Conservation (phyloP, 2,113 vertebrate species). For the Festucalex cinctus region DNA sequence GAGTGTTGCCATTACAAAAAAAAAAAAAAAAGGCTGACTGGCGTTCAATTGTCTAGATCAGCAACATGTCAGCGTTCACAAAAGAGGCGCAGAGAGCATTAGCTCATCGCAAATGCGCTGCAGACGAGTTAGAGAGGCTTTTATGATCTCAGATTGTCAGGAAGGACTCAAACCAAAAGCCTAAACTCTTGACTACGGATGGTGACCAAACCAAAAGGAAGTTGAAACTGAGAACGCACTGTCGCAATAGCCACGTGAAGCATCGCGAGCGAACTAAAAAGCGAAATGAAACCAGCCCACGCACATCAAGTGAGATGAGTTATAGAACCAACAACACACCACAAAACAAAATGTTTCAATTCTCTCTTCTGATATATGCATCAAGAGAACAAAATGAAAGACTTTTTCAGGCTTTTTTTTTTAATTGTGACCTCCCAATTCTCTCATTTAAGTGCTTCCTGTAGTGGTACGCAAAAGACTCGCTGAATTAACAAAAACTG, state of each 20-base stretch:
- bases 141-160: neutral
- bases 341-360: constrained; percentile 11
- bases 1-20: constrained; percentile 2
- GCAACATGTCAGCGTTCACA: neutral
- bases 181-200: neutral
- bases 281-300: constrained; percentile 30
- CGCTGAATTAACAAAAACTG: too few species aligned
- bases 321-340: constrained; percentile 1
- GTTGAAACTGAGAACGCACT: neutral
- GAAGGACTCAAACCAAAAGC: neutral
- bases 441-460: too few species aligned
- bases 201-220: neutral
- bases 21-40: constrained; percentile 16
- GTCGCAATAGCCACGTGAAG: too few species aligned
- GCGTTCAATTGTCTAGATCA: constrained; percentile 1
- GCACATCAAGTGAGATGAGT: constrained; percentile 14
- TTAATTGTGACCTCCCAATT: too few species aligned
- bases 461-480: too few species aligned
- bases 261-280: neutral
- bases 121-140: neutral
- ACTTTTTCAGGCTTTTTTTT: neutral
- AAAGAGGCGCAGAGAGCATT: neutral
- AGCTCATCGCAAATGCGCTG: neutral
- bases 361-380: constrained; percentile 11
- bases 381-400: neutral